These are phyloP conservation scores for Charina bottae DNA, from an alignment of 2,113 vertebrate species.

Conservation along the genomic window DNA sequence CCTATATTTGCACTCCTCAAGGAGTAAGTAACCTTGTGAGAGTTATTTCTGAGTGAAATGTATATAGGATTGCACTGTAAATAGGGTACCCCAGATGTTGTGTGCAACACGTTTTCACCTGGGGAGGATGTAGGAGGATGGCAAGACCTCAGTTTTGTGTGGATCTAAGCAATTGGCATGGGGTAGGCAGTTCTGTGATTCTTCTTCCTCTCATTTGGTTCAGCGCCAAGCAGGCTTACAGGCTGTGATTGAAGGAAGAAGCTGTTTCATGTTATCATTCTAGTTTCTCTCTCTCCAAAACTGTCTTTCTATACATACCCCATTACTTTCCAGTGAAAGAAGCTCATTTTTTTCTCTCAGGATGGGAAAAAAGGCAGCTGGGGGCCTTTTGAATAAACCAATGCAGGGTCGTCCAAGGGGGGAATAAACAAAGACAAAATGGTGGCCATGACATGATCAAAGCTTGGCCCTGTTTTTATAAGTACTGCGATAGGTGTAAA, in stretches of 20 bases:
- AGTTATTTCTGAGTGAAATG: neutral
- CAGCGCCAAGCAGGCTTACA: neutral
- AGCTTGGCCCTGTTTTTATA: neutral
- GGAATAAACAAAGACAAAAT: neutral
- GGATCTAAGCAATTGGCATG: neutral
- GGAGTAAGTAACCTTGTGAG: neutral
- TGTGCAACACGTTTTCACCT: conserved; percentile 8
- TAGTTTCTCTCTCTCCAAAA: neutral
- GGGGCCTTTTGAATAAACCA: neutral
- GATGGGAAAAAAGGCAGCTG: neutral
- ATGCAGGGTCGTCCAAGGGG: neutral
- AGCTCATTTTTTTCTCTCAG: neutral
- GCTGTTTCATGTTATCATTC: neutral
- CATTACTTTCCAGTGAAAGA: neutral
- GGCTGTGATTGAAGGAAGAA: neutral
- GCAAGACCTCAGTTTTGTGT: neutral
- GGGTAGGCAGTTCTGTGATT: neutral
- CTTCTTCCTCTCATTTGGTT: neutral
- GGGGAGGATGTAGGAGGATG: no score
- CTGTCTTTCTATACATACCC: neutral
- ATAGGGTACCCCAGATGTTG: neutral
- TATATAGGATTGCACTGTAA: conserved; percentile 1
- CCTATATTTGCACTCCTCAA: neutral
- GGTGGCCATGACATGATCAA: neutral
- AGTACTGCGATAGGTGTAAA: neutral